Evolutionary conservation across 2,113 vertebrate species (phyloP).

Genomic region (Thunnus maccoyii): DNA sequence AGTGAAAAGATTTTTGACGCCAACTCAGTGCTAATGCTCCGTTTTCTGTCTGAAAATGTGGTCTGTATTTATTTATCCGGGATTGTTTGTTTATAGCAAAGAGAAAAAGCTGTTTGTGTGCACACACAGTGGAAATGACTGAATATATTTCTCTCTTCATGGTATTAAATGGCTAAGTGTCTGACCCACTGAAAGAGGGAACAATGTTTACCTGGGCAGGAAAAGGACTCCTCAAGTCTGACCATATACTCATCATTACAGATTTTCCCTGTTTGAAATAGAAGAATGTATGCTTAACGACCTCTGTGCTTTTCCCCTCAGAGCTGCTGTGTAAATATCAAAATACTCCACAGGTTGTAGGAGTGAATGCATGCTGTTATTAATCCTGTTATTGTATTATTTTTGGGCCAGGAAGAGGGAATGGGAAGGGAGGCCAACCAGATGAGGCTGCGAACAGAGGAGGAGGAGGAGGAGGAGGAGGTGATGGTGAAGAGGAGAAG

Average conservation of each 20-base stretch:
- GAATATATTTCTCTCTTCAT: slow-evolving; percentile 39
- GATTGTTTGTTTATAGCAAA: slow-evolving; percentile 60
- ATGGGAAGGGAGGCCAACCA: slow-evolving; percentile 16
- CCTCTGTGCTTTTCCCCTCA: slow-evolving; percentile 47
- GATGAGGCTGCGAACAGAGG: slow-evolving; percentile 24
- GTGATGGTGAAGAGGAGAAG: background rate
- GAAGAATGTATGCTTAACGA: slow-evolving; percentile 41
- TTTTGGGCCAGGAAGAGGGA: slow-evolving; percentile 43
- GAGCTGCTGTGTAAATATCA: slow-evolving; percentile 60
- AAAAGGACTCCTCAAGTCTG: slow-evolving; percentile 34
- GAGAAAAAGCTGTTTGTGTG: slow-evolving; percentile 45
- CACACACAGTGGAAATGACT: slow-evolving; percentile 39
- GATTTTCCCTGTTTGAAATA: slow-evolving; percentile 59
- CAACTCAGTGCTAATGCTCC: background rate
- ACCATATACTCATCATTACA: slow-evolving; percentile 57
- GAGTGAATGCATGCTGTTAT: slow-evolving; percentile 38
- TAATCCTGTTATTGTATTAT: slow-evolving; percentile 66
- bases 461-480: background rate
- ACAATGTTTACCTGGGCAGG: slow-evolving; percentile 64
- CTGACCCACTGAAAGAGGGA: slow-evolving; percentile 41
- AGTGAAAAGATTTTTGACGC: slow-evolving; percentile 10
- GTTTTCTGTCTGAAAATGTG: slow-evolving; percentile 43
- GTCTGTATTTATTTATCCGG: slow-evolving; percentile 48
- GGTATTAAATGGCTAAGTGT: slow-evolving; percentile 10
- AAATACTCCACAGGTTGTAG: slow-evolving; percentile 37